Conservation (phyloP, 2,113 vertebrate species). For the Podarcis muralis region DNA sequence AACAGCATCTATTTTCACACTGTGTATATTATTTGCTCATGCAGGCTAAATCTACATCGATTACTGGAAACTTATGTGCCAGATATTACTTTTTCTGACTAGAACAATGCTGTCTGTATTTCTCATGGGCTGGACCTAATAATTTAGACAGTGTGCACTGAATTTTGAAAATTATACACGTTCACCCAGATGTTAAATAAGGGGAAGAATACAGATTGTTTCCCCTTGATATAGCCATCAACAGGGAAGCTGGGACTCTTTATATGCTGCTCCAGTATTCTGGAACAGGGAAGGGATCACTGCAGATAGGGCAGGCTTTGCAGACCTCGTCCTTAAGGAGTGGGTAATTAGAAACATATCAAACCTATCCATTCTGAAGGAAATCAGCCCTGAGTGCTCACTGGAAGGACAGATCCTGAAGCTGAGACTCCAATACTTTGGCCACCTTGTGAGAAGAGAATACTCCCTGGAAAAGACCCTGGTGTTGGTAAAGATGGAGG, state of each 20-base stretch:
- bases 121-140: background rate
- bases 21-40: background rate
- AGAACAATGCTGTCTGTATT: background rate
- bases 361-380: too few relatives aligned
- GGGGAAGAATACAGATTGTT: background rate
- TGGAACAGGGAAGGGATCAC: background rate
- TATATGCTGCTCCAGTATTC: background rate
- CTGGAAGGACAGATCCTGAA: too few relatives aligned
- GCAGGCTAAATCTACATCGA: background rate
- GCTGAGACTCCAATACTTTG: too few relatives aligned
- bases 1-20: constrained; percentile 7
- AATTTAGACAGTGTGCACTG: constrained; percentile 12
- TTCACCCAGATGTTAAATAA: background rate
- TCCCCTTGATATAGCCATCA: background rate
- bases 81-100: background rate
- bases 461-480: too few relatives aligned
- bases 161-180: constrained; percentile 12
- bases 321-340: too few relatives aligned
- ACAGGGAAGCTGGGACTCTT: background rate
- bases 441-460: too few relatives aligned
- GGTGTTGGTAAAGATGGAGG: too few relatives aligned
- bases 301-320: background rate
- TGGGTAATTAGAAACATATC: too few relatives aligned
- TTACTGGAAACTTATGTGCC: background rate
- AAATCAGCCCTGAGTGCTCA: too few relatives aligned